Evolutionary conservation across 2,113 vertebrate genomes (phyloP).

Genomic region (Pangasianodon gigas): DNA sequence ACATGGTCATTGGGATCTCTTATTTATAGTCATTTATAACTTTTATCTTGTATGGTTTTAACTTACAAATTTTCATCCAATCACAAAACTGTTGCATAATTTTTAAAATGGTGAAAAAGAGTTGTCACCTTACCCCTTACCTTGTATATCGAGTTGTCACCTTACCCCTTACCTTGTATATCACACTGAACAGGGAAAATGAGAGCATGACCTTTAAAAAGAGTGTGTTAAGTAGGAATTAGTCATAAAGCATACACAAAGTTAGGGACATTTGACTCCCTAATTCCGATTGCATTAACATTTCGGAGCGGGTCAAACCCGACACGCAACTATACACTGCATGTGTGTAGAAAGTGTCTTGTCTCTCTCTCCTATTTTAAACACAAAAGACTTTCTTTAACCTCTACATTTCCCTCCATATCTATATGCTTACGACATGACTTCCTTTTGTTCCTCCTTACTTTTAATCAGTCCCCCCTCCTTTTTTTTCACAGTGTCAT

Average conservation of each 20-base stretch:
- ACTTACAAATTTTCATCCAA: background rate
- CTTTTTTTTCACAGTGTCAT: slow-evolving; percentile 59
- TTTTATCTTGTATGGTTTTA: background rate
- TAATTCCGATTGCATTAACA: slow-evolving; percentile 59
- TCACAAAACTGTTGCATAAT: background rate
- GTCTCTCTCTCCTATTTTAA: background rate
- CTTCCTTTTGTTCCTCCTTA: slow-evolving; percentile 58
- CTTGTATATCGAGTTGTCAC: background rate
- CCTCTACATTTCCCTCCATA: background rate
- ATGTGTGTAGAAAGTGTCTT: background rate
- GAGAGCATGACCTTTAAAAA: slow-evolving; percentile 50
- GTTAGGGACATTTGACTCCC: slow-evolving; percentile 52
- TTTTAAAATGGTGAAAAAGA: background rate
- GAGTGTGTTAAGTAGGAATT: slow-evolving; percentile 49
- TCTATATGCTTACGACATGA: background rate
- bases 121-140: background rate
- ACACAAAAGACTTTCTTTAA: background rate
- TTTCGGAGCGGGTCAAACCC: slow-evolving; percentile 50
- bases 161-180: background rate
- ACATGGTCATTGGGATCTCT: background rate
- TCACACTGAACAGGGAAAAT: slow-evolving; percentile 19
- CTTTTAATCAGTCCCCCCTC: slow-evolving; percentile 64
- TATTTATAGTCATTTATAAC: background rate
- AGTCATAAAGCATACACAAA: slow-evolving; percentile 54
- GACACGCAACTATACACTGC: background rate